Percentiles rank a stretch among this genome's conserved stretches.
phyloP scores from a whole-genome alignment of 2,797 vertebrate species.

The Paramormyrops hopkinsi region DNA sequence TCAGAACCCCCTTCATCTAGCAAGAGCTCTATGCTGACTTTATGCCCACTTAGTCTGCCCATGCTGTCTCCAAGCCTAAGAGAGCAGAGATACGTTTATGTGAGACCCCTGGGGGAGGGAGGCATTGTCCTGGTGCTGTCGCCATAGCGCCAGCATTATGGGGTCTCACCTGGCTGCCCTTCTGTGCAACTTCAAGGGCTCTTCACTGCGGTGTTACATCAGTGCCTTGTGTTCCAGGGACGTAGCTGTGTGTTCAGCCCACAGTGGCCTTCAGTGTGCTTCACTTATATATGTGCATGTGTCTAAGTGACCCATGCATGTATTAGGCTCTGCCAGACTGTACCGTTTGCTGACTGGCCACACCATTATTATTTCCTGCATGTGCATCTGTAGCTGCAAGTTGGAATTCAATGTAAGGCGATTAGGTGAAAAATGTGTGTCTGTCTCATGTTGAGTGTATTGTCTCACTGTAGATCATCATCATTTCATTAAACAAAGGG shows the following conservation, averaged over 20 bases:
- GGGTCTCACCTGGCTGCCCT: slow-evolving; percentile 18
- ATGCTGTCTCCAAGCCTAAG: not conserved
- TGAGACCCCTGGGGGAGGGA: not conserved
- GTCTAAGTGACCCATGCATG: not conserved
- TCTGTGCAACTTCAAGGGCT: slow-evolving; percentile 17
- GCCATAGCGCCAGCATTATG: not conserved
- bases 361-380: not conserved
- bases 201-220: not conserved
- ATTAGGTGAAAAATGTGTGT: not conserved
- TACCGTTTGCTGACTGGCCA: not conserved
- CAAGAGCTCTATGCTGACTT: not conserved
- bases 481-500: not conserved
- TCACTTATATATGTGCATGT: not conserved
- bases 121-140: not conserved
- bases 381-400: not conserved
- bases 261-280: not conserved
- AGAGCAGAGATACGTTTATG: not conserved
- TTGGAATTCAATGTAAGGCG: not conserved
- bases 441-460: not conserved
- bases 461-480: not conserved
- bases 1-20: not conserved
- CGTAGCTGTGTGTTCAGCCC: not conserved
- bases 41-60: not conserved
- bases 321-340: not conserved
- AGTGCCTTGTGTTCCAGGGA: not conserved